phyloP scores from a whole-genome alignment of 2,888 invertebrate species.

The Agrochola circellaris region DNA sequence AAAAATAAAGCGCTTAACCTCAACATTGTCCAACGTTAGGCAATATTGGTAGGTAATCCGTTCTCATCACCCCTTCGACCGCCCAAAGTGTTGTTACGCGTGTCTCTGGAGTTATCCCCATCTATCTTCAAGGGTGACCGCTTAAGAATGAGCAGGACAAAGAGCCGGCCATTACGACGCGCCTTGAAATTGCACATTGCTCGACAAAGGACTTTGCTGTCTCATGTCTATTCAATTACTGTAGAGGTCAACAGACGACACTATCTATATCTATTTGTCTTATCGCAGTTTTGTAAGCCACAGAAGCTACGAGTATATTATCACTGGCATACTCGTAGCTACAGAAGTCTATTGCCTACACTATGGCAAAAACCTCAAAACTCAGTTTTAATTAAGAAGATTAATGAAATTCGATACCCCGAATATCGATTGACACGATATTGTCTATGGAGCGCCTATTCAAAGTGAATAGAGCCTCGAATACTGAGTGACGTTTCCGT shows the following conservation, averaged over 20 bases:
- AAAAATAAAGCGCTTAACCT: conserved; percentile 37
- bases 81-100: conserved; percentile 53
- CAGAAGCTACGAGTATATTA: background rate
- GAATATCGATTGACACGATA: conserved; percentile 45
- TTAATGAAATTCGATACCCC: conserved; percentile 53
- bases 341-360: background rate
- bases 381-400: conserved; percentile 60
- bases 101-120: conserved; percentile 60
- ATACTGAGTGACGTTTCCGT: conserved; percentile 63
- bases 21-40: conserved; percentile 33
- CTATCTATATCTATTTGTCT: conserved; percentile 54
- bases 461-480: conserved; percentile 54
- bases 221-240: conserved; percentile 84
- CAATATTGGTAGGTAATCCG: conserved; percentile 48
- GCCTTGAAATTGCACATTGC: conserved; percentile 79
- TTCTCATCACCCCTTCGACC: conserved; percentile 44
- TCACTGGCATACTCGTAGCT: background rate
- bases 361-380: conserved; percentile 31
- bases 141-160: conserved; percentile 75
- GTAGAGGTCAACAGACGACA: conserved; percentile 76
- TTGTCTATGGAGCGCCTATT: conserved; percentile 56
- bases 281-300: background rate
- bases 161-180: conserved; percentile 74
- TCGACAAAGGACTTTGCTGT: conserved; percentile 81
- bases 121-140: conserved; percentile 70